phyloP scores from a whole-genome alignment of 2,888 invertebrate genomes.

The Hirudinaria manillensis region DNA sequence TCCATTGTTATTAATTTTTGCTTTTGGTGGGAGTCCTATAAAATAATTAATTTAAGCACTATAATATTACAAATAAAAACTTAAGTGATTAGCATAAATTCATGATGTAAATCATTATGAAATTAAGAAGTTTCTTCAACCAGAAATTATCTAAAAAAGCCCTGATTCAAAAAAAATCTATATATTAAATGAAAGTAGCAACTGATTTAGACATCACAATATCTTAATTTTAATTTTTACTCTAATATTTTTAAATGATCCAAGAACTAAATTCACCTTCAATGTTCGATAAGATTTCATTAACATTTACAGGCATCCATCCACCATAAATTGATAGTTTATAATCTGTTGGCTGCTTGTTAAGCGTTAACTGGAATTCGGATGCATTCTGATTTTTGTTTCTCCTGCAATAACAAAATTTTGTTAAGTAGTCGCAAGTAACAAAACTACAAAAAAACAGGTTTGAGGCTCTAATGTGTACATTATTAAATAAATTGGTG shows the following conservation, averaged over 20 bases:
- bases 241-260: not conserved
- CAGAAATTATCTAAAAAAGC: not conserved
- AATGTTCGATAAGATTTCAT: not conserved
- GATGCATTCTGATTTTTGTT: conserved; percentile 4
- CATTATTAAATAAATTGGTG: too few relatives aligned
- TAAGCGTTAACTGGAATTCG: not conserved
- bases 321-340: not conserved
- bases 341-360: not conserved
- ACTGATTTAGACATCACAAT: too few relatives aligned
- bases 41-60: not conserved
- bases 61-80: too few relatives aligned
- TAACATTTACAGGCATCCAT: not conserved
- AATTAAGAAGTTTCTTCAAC: too few relatives aligned
- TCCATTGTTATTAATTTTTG: not conserved
- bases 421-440: not conserved
- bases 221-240: not conserved
- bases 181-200: too few relatives aligned
- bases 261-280: not conserved
- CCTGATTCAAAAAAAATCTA: not conserved
- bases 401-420: not conserved
- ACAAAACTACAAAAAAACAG: not conserved
- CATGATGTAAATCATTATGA: too few relatives aligned
- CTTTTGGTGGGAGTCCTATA: not conserved
- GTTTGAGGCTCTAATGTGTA: too few relatives aligned
- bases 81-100: too few relatives aligned